phyloP scores from a whole-genome alignment of 2,888 invertebrate species.

The Lymantria monacha region DNA sequence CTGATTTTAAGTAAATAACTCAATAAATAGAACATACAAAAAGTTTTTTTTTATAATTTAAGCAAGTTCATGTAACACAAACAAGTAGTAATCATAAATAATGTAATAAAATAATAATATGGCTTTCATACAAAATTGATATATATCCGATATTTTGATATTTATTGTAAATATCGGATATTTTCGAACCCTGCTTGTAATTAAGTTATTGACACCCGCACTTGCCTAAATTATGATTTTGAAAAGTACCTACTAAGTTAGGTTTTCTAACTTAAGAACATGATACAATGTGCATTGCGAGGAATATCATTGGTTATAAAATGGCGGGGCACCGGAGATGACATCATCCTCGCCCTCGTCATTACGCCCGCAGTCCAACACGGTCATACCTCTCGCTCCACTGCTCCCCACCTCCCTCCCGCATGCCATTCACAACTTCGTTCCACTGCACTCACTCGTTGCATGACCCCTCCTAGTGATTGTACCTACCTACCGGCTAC shows the following conservation, averaged over 20 bases:
- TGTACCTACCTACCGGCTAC: conserved; percentile 33
- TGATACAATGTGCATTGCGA: background rate
- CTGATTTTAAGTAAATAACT: too few relatives aligned
- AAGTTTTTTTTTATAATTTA: too few relatives aligned
- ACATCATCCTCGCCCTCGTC: conserved; percentile 55
- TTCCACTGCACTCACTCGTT: conserved; percentile 51
- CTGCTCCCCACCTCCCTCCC: conserved; percentile 25
- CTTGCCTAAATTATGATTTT: too few relatives aligned
- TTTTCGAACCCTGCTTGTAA: too few relatives aligned
- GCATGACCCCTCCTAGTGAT: conserved; percentile 48
- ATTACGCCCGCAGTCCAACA: conserved; percentile 26
- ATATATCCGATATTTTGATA: too few relatives aligned
- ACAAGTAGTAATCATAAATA: too few relatives aligned
- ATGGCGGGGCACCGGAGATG: conserved; percentile 59
- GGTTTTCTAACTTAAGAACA: background rate
- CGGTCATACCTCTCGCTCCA: conserved; percentile 17
- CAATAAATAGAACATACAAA: too few relatives aligned
- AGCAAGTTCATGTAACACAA: too few relatives aligned
- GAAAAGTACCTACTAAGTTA: background rate
- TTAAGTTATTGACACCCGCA: too few relatives aligned
- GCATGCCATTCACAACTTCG: conserved; percentile 62
- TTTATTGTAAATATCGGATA: too few relatives aligned
- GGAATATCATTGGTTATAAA: conserved; percentile 40
- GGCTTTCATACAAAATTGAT: too few relatives aligned
- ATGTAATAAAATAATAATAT: too few relatives aligned